Percentiles rank a stretch among this genome's conserved stretches.
Conservation (phyloP, 2,113 vertebrate genomes). For the Cromileptes altivelis region DNA sequence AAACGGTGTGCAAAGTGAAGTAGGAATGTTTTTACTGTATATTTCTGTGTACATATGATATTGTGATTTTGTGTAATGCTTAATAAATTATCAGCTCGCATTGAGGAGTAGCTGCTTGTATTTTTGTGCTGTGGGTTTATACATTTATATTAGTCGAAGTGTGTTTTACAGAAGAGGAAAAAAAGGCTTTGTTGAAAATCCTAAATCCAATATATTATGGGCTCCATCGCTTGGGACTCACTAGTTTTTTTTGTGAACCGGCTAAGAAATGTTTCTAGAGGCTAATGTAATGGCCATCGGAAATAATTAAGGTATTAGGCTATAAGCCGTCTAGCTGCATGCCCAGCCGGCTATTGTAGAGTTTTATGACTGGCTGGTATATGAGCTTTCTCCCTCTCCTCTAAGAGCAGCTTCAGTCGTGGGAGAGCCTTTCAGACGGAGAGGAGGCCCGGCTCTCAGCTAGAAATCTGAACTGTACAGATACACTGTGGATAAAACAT, state of each 20-base stretch:
- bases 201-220: neutral
- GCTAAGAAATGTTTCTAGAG: conserved; percentile 32
- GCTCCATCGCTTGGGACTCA: neutral
- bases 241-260: conserved; percentile 21
- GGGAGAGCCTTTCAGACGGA: conserved; percentile 88
- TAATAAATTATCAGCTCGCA: conserved; percentile 85
- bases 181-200: neutral
- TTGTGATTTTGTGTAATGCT: conserved; percentile 81
- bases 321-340: conserved; percentile 92
- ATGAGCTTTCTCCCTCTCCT: conserved; percentile 96
- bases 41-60: conserved; percentile 80
- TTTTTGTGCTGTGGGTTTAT: conserved; percentile 37
- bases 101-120: conserved; percentile 51
- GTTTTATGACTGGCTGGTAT: conserved; percentile 99
- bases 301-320: conserved; percentile 94
- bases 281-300: conserved; percentile 86
- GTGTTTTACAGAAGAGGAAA: neutral
- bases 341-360: conserved; percentile 98
- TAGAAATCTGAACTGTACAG: conserved; percentile 50
- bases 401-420: conserved; percentile 93
- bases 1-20: conserved; percentile 50
- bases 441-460: conserved; percentile 85
- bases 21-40: conserved; percentile 74
- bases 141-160: neutral
- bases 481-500: conserved; percentile 51